Evolutionary conservation across 2,113 vertebrate species (phyloP).

Genomic region (Phylloscopus trochilus): DNA sequence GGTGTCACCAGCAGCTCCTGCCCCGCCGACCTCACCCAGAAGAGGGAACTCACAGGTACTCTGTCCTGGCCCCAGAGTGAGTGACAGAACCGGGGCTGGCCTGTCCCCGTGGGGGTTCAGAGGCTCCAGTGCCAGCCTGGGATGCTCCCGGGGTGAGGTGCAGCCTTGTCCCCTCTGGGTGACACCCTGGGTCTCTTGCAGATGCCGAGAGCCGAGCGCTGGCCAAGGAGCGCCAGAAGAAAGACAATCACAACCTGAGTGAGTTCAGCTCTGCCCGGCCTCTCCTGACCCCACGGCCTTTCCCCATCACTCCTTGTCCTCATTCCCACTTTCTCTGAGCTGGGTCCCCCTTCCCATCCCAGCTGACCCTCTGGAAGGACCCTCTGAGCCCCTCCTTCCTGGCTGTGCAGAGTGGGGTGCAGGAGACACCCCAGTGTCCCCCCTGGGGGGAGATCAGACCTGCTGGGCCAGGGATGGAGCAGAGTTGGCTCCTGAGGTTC

Average conservation of each 20-base stretch:
- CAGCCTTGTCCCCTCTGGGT: background rate
- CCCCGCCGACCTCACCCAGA: slow-evolving; percentile 91
- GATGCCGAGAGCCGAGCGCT: slow-evolving; percentile 89
- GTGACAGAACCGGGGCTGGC: background rate
- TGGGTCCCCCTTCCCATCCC: background rate
- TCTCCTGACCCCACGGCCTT: background rate
- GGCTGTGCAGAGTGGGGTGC: background rate
- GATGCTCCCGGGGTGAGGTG: fast-evolving
- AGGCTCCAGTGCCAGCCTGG: background rate
- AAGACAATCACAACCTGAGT: slow-evolving; percentile 99
- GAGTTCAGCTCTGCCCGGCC: slow-evolving; percentile 43
- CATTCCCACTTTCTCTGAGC: background rate
- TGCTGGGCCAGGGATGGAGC: background rate
- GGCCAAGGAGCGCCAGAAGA: slow-evolving; percentile 97
- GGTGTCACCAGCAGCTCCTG: slow-evolving; percentile 97
- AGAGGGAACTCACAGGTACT: slow-evolving; percentile 89
- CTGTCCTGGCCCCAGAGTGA: fast-evolving
- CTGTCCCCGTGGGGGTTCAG: background rate
- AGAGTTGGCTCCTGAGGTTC: background rate
- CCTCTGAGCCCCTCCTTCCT: background rate
- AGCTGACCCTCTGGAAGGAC: background rate
- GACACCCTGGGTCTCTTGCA: slow-evolving; percentile 62
- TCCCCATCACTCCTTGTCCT: background rate
- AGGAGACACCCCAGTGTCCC: background rate
- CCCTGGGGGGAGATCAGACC: background rate